Evolutionary conservation across 2,797 vertebrate genomes (phyloP).

Genomic region (Bucorvus abyssinicus): DNA sequence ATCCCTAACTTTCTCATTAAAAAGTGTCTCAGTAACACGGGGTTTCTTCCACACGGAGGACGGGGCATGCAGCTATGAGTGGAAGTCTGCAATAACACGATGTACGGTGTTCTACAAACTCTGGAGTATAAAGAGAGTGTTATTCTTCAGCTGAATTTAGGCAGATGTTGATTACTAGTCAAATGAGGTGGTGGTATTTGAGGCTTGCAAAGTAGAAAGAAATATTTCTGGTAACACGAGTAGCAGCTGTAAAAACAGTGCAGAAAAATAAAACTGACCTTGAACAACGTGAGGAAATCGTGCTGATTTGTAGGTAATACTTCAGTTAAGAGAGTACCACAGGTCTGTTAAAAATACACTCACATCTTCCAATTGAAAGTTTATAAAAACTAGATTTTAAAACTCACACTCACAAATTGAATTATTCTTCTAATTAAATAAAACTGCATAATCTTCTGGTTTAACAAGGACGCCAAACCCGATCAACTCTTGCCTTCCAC

Average conservation of each 20-base stretch:
- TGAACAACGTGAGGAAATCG: constrained; percentile 15
- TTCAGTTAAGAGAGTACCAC: neutral
- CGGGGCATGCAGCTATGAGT: neutral
- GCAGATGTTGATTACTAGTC: constrained; percentile 50
- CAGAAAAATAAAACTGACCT: constrained; percentile 27
- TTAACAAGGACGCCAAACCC: neutral
- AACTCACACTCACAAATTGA: neutral
- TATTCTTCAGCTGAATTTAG: constrained; percentile 57
- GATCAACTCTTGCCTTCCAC: neutral
- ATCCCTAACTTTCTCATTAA: constrained; percentile 41
- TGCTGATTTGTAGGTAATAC: neutral
- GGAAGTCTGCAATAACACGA: constrained; percentile 47
- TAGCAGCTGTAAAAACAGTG: constrained; percentile 63
- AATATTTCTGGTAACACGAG: constrained; percentile 44
- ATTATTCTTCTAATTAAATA: neutral
- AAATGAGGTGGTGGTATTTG: constrained; percentile 56
- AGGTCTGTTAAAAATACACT: neutral
- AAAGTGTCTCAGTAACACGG: neutral
- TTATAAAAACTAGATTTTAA: neutral
- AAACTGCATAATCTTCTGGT: neutral
- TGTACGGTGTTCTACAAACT: neutral
- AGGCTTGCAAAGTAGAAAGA: constrained; percentile 44
- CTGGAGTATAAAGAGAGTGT: constrained; percentile 14
- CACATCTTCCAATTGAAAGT: neutral
- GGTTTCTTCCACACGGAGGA: neutral